Evolutionary conservation across 1,140 invertebrate genomes (phyloP).

Genomic region (Schmidtea mediterranea): DNA sequence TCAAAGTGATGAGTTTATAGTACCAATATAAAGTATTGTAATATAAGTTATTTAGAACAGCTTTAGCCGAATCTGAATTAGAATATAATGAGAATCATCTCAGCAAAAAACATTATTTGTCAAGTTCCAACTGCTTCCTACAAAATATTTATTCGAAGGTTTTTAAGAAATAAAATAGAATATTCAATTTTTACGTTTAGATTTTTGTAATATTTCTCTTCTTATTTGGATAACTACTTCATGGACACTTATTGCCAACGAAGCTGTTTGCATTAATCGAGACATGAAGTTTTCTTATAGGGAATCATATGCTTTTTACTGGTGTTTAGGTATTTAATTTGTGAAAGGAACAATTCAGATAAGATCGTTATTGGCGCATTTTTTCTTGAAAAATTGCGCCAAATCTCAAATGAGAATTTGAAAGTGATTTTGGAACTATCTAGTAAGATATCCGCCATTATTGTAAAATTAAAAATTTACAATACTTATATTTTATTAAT

Average conservation of each 20-base stretch:
- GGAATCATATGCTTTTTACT: too few relatives aligned
- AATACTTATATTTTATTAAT: too few relatives aligned
- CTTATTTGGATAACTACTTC: constrained; percentile 93
- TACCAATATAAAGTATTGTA: too few relatives aligned
- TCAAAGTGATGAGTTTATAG: constrained; percentile 32
- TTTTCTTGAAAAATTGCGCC: not conserved
- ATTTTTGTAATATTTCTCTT: constrained; percentile 12
- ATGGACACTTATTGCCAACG: constrained; percentile 75
- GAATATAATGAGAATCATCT: constrained; percentile 37
- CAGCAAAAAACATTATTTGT: not conserved
- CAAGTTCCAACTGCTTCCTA: not conserved
- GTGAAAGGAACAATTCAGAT: not conserved
- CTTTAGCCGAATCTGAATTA: constrained; percentile 79
- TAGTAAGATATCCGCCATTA: too few relatives aligned
- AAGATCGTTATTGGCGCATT: not conserved
- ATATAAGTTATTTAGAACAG: constrained; percentile 38
- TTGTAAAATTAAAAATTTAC: too few relatives aligned
- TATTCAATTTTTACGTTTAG: too few relatives aligned
- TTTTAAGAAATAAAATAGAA: too few relatives aligned
- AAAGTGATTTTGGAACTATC: too few relatives aligned
- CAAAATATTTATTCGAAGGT: not conserved
- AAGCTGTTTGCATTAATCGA: constrained; percentile 30
- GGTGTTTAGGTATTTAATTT: not conserved
- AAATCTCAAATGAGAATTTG: not conserved
- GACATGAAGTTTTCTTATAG: not conserved